Evolutionary conservation across 2,113 vertebrate species (phyloP), one percentile per base, ranked within the genome.

Genomic region (Noctilio leporinus): DNA sequence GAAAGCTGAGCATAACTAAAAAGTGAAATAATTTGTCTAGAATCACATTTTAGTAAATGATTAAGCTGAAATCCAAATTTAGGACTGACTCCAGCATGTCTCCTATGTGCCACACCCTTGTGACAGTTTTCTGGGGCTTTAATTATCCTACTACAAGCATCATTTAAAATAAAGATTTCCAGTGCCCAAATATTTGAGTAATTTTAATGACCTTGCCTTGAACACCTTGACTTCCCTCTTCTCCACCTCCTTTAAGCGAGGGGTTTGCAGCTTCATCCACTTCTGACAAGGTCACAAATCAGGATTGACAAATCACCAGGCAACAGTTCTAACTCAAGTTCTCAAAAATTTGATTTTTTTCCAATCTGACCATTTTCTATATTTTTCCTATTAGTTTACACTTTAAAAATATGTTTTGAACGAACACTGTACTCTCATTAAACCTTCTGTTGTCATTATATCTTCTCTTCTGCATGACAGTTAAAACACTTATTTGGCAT

Each of bases 341-440:
- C 47, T 90, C 76, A 72, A 64, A 80, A 43, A 33, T 83, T n/a
- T 70, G 35, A 72, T 81, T 33, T 87, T 55, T 59, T 87, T 16
- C 14, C n/a, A 49, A n/a, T 47, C 35, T 81, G 45, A 86, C n/a
- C 72, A 65, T 45, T 94, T 67, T 10, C 75, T 90, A 7, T 92
- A 55, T 87, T 83, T 97, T 86, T 93, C 33, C 57, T 72, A 35
- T 85, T 77, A 43, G 26, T 96, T 93, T 95, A 77, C 33, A 59
- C 85, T 72, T 38, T 33, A 90, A 70, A 69, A 65, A 55, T 94
- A 26, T 89, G 91, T 76, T 76, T 67, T 62, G 11, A 92, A 77
- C 55, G 28, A 90, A 91, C 20, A 51, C 69, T 92, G 87, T 38
- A 33, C 43, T 82, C 59, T 85, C 47, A 62, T 95, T 83, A 93